Percentiles rank a stretch among this genome's conserved stretches.
phyloP scores from a whole-genome alignment of 1,140 invertebrate species.

The Drosophila mayri region DNA sequence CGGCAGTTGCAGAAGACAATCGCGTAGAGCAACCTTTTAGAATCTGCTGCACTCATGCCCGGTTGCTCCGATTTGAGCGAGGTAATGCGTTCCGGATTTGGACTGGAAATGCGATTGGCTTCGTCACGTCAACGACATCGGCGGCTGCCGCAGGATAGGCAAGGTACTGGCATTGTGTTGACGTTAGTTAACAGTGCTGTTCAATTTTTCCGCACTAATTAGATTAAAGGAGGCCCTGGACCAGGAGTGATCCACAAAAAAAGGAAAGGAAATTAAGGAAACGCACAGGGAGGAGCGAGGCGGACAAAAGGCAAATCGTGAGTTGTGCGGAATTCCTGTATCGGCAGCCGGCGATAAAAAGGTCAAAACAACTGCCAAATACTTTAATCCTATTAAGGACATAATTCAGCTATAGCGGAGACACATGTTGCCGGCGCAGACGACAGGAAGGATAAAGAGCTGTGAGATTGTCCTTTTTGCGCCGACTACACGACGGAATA shows the following conservation, averaged over 20 bases:
- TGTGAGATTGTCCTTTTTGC: conserved; percentile 74
- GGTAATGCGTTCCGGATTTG: conserved; percentile 51
- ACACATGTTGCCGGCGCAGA: conserved; percentile 75
- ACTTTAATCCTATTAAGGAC: conserved; percentile 81
- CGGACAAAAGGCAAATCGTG: conserved; percentile 41
- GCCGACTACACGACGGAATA: conserved; percentile 38
- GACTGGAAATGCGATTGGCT: conserved; percentile 55
- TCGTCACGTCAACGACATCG: conserved; percentile 48
- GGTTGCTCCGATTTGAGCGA: conserved; percentile 17
- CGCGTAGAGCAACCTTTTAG: conserved; percentile 15
- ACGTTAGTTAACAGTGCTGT: conserved; percentile 70
- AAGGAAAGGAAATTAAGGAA: conserved; percentile 25
- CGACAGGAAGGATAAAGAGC: conserved; percentile 79
- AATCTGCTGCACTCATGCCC: conserved; percentile 19
- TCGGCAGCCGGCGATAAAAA: conserved; percentile 73
- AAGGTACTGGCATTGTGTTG: conserved; percentile 59
- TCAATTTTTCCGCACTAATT: conserved; percentile 80
- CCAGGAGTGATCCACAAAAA: conserved; percentile 30
- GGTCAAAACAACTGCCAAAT: conserved; percentile 77
- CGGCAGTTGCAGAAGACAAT: conserved; percentile 27
- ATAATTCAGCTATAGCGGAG: conserved; percentile 80
- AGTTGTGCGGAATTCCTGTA: conserved; percentile 59
- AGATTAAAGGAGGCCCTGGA: conserved; percentile 69
- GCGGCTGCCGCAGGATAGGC: conserved; percentile 48
- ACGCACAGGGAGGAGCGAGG: conserved; percentile 18